Base-by-base conservation (phyloP, 92 coral and sea anemone species). In the Hydrozoanthus gracilis region DNA sequence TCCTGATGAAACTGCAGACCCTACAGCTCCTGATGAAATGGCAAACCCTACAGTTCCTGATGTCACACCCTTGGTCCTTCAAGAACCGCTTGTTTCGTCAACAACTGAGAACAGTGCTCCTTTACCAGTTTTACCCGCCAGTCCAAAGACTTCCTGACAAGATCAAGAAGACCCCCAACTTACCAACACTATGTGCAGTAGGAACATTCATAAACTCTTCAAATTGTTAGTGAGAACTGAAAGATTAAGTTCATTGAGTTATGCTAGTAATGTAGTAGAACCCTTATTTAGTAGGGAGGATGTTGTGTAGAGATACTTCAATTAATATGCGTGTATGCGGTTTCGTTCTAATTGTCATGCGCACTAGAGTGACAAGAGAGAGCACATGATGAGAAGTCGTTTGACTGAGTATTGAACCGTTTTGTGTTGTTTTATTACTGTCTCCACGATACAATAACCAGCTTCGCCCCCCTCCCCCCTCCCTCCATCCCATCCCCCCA, bases 31-130 rank as follows among this genome's bases (percentile, higher is more conserved):
- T 17, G 73, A 68, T 68, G 73, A 20, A 68, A 68, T 47, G 20
- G 73, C 73, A 68, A 68, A 68, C 73, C 73, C 73, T 68, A 7
- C 73, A 68, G 73, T 68, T 68, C 73, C 73, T 68, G 46, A 68
- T 68, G 73, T 68, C 73, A 68, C 73, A 68, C 7, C 73, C 48
- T 68, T 46, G 11, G 20, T 46, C 73, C 18, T 44, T 18, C 46
- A 8, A 68, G 73, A 68, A 68, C 49, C 14, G 70, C 7, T 15
- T 64, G 39, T 15, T 64, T n/a, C 70, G 70, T 8, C 6, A 35
- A 15, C 20, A 64, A 17, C 39, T 17, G 70, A 64, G 8, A 64
- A n/a, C 27, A 64, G 70, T 64, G 20, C 39, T 14, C 27, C 70
- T 39, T 15, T 56, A 56, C 62, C 62, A 56, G 62, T 4, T 56